Conservation (phyloP, 2,113 vertebrate species). For the Galbula dea region DNA sequence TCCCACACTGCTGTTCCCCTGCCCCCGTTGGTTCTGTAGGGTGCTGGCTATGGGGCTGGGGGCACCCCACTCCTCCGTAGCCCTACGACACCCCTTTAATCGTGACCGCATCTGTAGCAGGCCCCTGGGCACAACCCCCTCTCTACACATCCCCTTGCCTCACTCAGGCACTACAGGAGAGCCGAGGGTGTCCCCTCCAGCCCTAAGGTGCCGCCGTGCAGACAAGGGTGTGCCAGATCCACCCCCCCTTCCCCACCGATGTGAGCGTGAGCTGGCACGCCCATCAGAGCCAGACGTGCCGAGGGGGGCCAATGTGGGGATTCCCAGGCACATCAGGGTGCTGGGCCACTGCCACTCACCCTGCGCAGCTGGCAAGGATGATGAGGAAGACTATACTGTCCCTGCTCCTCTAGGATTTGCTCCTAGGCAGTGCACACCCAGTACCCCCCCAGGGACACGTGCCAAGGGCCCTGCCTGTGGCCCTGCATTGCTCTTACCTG, state of each 20-base stretch:
- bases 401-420: not conserved
- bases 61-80: not conserved
- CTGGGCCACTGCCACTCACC: fast-evolving
- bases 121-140: fast-evolving
- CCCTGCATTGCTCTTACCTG: not conserved
- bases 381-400: too few species aligned
- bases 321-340: not conserved
- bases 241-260: not conserved
- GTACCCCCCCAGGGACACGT: not conserved
- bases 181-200: not conserved
- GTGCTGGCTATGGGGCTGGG: not conserved
- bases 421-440: not conserved
- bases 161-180: not conserved
- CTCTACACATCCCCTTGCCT: not conserved
- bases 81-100: not conserved
- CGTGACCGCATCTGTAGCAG: too few species aligned
- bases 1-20: fast-evolving
- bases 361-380: not conserved
- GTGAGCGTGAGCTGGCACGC: not conserved
- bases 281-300: not conserved
- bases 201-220: not conserved
- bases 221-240: not conserved
- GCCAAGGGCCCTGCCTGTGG: not conserved
- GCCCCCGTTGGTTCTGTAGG: not conserved
- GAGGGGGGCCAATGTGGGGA: not conserved